These are phyloP conservation scores for Rhea americana DNA, from an alignment of 2,113 vertebrate species.

Conservation along the genomic window DNA sequence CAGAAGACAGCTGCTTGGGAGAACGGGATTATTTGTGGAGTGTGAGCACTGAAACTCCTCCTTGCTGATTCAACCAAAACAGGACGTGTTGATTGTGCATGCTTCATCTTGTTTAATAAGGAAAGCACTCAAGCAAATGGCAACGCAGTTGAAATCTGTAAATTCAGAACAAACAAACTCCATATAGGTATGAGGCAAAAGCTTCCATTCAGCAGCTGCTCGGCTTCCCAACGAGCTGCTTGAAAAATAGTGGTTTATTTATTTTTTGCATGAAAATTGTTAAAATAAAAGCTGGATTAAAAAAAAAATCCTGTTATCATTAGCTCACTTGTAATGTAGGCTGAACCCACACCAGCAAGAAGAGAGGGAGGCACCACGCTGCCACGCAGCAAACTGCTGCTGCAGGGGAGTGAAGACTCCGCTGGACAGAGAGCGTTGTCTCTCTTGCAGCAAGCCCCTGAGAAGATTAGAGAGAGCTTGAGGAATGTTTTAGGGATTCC, in stretches of 20 bases:
- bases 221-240: not conserved
- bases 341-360: not conserved
- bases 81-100: not conserved
- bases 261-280: not conserved
- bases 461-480: not conserved
- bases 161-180: not conserved
- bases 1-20: slow-evolving; percentile 53
- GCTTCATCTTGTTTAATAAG: not conserved
- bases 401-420: rapidly evolving
- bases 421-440: not conserved
- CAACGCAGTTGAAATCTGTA: rapidly evolving
- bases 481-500: not conserved
- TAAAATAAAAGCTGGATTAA: not conserved
- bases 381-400: not conserved
- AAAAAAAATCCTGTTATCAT: rapidly evolving
- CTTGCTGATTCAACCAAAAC: slow-evolving; percentile 42
- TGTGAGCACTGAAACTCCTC: slow-evolving; percentile 23
- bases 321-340: not conserved
- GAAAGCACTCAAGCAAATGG: not conserved
- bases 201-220: not conserved
- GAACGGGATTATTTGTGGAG: slow-evolving; percentile 19
- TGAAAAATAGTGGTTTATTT: not conserved
- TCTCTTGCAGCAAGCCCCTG: not conserved
- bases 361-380: not conserved
- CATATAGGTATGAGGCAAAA: not conserved